Evolutionary conservation across 2,888 invertebrate species (phyloP), one percentile per base, ranked within the genome.

Genomic region (Sinopyrophorus schimmeli): DNA sequence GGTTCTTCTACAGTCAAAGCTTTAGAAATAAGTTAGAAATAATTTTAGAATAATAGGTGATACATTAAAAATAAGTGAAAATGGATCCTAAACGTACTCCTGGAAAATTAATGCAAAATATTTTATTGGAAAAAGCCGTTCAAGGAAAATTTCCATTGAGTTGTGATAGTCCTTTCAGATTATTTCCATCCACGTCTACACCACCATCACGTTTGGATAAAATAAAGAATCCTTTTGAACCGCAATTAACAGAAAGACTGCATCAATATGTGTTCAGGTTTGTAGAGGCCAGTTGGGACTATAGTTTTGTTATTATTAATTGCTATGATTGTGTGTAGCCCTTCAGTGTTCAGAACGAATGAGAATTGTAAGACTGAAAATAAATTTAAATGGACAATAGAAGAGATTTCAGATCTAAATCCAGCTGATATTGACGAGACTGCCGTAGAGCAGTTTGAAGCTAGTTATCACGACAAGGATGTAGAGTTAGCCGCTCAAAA

Each of bases 231-330:
- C 86, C 86, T 2, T 87, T 87, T 66, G 86, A 86, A 61, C 76
- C 76, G 59, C 81, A 77, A 34, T 71, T 86, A 54, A 80, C 81
- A 35, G 83, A 81, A 57, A 79, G 78, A 62, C 71, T 86, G 43
- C 84, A 86, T 68, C 77, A 82, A 47, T 83, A 84, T 55, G 77
- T 87, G 63, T 86, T 84, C 72, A 87, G 87, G 83, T 82, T 68
- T 71, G 68, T 56, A 5, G n/a, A n/a, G n/a, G n/a, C n/a, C n/a
- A n/a, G n/a, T n/a, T n/a, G n/a, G n/a, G n/a, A n/a, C n/a, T 17
- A 41, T 34, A 28, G 18, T 40, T 27, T 32, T 15, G 24, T 20
- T 27, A 20, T 10, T 6, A 4, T 4, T n/a, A n/a, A n/a, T n/a
- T n/a, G n/a, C n/a, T n/a, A n/a, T 1, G 11, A 20, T 34, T n/a